These are phyloP conservation scores for Pogona vitticeps DNA, from an alignment of 2,113 vertebrate species.

Conservation along the genomic window DNA sequence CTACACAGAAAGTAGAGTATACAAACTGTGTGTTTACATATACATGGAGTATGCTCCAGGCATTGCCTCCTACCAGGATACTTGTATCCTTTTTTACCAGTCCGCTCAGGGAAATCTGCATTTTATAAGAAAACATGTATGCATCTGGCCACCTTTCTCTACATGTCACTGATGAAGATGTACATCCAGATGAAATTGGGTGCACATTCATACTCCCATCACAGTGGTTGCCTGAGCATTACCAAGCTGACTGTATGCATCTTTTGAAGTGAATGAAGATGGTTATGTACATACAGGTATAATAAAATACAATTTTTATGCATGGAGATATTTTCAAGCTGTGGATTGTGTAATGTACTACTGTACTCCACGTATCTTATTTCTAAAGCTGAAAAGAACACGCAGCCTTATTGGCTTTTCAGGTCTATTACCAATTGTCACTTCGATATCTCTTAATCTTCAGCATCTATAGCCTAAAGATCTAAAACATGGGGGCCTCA, in stretches of 20 bases:
- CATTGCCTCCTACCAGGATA: too few relatives aligned
- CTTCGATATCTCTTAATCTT: too few relatives aligned
- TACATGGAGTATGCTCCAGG: too few relatives aligned
- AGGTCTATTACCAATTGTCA: not conserved
- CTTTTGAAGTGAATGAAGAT: not conserved
- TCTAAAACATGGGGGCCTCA: too few relatives aligned
- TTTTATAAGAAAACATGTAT: not conserved
- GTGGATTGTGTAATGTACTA: too few relatives aligned
- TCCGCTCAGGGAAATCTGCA: too few relatives aligned
- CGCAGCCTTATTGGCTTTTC: not conserved
- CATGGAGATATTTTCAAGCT: not conserved
- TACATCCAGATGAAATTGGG: not conserved
- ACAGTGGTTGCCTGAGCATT: not conserved
- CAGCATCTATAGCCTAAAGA: too few relatives aligned
- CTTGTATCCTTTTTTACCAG: too few relatives aligned
- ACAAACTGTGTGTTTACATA: too few relatives aligned
- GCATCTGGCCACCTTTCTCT: not conserved
- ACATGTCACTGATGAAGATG: not conserved
- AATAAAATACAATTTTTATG: not conserved
- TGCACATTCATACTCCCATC: not conserved
- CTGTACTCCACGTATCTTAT: not conserved
- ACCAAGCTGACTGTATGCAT: not conserved
- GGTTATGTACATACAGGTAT: not conserved
- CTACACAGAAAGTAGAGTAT: too few relatives aligned
- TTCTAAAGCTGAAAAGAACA: not conserved